Evolutionary conservation across 2,888 invertebrate genomes (phyloP), one percentile per base, ranked within the genome.

Genomic region (Phoenoteleia sp.): DNA sequence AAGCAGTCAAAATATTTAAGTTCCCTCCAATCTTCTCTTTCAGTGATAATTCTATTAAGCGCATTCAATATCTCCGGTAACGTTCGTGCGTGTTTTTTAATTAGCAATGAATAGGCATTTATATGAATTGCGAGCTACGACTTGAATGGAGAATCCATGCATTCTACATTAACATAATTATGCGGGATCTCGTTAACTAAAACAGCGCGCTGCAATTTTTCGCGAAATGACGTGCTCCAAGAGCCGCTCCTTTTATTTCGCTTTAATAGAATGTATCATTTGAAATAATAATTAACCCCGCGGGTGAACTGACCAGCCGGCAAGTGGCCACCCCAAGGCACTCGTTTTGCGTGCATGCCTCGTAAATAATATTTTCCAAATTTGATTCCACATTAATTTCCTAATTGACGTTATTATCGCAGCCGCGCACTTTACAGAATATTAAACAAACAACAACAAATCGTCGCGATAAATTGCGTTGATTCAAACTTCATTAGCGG

Each of bases 271-370:
- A 69, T 42, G 42, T 54, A 54, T 54, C 39, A 21, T 27, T 23
- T 39, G 42, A 69, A 56, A 69, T 56, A 29, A 69, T 72, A 42
- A 69, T 69, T 69, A 69, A 56, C 17, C 56, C 54, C 54, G 21
- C 36, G 49, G 47, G 64, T 64, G 49, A 47, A 7, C n/a, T 19
- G 47, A 66, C n/a, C 11, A 13, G 33, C 25, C 9, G 64, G n/a
- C 13, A 52, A 25, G 42, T 42, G n/a, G 15, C 3, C 25, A 25
- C 17, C 52, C 52, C 39, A 36, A 52, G 42, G 15, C 27, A 11
- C 17, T 27, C 39, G 29, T 67, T 36, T 11, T 11, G 11, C 36
- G 9, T n/a, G 45, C 21, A n/a, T n/a, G n/a, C n/a, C n/a, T n/a
- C n/a, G n/a, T n/a, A 36, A 67, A 67, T 69, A 13, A n/a, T 56